Conservation (phyloP, 1,140 invertebrate species). For the Diachasma alloeum region DNA sequence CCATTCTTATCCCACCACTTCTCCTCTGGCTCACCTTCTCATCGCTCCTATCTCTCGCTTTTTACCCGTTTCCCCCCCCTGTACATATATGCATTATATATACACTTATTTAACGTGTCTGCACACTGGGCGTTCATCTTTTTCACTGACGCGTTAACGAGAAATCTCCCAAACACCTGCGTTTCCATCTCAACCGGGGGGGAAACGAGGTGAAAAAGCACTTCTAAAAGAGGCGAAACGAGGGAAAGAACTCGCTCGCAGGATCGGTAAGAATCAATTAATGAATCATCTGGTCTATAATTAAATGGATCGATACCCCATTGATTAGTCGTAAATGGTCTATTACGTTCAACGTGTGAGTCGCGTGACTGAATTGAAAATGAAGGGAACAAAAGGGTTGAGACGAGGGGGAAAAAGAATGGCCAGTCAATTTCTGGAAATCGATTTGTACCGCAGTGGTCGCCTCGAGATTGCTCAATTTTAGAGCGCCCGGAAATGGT, state of each 20-base stretch:
- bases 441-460: background rate
- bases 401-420: no score
- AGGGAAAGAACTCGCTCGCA: background rate
- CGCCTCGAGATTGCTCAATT: background rate
- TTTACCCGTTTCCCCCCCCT: background rate
- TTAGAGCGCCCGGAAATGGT: background rate
- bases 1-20: background rate
- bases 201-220: background rate
- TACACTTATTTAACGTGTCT: constrained; percentile 10
- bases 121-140: constrained; percentile 5
- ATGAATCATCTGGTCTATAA: background rate
- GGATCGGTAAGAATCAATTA: background rate
- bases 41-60: background rate
- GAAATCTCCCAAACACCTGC: constrained; percentile 22
- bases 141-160: background rate
- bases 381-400: no score
- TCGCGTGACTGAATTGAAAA: no score
- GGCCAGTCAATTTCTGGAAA: background rate
- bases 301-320: background rate
- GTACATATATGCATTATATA: constrained; percentile 6
- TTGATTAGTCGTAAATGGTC: no score
- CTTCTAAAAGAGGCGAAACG: background rate
- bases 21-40: constrained; percentile 18
- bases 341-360: no score
- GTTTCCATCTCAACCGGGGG: constrained; percentile 23